These are phyloP conservation scores for Ophion slaviceki DNA, from an alignment of 2,888 invertebrate genomes.

Conservation along the genomic window DNA sequence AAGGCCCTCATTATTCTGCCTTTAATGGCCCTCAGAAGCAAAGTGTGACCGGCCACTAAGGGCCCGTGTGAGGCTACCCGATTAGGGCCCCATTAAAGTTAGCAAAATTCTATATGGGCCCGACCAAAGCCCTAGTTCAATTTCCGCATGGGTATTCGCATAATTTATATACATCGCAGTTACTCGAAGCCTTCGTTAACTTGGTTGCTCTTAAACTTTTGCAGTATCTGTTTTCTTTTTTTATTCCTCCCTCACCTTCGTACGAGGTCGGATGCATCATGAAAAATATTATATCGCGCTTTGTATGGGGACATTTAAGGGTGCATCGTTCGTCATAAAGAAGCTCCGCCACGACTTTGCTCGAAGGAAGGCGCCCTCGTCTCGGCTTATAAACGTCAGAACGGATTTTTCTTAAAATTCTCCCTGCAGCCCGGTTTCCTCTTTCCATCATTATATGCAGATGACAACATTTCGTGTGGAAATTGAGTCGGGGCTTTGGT, in stretches of 20 bases:
- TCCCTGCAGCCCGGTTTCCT: no score
- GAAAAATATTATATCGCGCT: conserved; percentile 43
- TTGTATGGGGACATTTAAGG: conserved; percentile 7
- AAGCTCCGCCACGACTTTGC: not conserved
- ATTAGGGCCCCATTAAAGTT: no score
- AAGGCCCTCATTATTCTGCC: no score
- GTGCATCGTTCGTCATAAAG: conserved; percentile 44
- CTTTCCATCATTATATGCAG: no score
- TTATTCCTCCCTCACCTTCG: conserved; percentile 2
- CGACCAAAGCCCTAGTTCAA: no score
- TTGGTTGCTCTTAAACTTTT: not conserved
- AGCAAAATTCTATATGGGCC: no score
- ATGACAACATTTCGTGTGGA: no score
- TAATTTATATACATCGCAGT: not conserved
- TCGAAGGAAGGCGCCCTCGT: not conserved
- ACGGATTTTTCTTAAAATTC: not conserved
- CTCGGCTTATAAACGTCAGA: conserved; percentile 27
- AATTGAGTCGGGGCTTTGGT: no score
- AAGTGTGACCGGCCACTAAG: no score
- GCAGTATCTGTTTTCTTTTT: not conserved
- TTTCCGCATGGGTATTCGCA: no score
- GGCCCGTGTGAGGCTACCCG: no score
- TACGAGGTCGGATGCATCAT: conserved; percentile 31
- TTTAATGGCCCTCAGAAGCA: no score
- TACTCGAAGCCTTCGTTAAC: not conserved